These are phyloP conservation scores for Physocephala rufipes DNA, from an alignment of 2,888 invertebrate genomes.

Conservation along the genomic window DNA sequence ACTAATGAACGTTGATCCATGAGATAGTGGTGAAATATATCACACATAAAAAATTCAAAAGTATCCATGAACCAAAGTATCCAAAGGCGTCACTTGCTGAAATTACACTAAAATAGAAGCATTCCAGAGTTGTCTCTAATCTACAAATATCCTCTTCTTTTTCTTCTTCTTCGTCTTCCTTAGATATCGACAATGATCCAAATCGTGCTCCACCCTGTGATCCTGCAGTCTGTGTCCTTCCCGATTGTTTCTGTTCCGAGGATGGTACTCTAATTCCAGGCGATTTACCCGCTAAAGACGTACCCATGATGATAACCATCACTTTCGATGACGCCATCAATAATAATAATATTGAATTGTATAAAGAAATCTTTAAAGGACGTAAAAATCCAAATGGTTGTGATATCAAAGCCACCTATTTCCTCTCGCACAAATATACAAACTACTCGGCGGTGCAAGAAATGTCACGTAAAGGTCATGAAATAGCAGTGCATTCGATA, in stretches of 20 bases:
- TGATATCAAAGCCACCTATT: constrained; percentile 91
- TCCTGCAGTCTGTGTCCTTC: constrained; percentile 83
- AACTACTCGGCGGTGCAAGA: constrained; percentile 94
- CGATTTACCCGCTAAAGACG: constrained; percentile 82
- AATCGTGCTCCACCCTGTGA: constrained; percentile 93
- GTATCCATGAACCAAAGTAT: too few relatives aligned
- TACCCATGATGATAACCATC: constrained; percentile 94
- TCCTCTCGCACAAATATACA: constrained; percentile 91
- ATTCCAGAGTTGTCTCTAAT: constrained; percentile 32
- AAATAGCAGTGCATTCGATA: constrained; percentile 93
- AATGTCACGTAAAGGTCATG: constrained; percentile 89
- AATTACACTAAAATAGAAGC: constrained; percentile 33
- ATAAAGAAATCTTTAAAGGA: constrained; percentile 91
- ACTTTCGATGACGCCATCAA: constrained; percentile 96
- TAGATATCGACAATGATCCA: constrained; percentile 92
- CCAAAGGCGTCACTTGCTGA: too few relatives aligned
- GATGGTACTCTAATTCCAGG: constrained; percentile 89
- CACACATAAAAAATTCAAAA: too few relatives aligned
- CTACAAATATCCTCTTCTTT: background rate
- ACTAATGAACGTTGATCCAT: too few relatives aligned
- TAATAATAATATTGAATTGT: constrained; percentile 92
- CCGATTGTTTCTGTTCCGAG: constrained; percentile 94
- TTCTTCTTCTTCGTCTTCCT: constrained; percentile 48
- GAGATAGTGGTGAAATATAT: too few relatives aligned
- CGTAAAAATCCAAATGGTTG: constrained; percentile 94